Percentiles rank a stretch among this genome's conserved stretches.
Conservation (phyloP, 2,888 invertebrate genomes). For the Resseliella maxima region DNA sequence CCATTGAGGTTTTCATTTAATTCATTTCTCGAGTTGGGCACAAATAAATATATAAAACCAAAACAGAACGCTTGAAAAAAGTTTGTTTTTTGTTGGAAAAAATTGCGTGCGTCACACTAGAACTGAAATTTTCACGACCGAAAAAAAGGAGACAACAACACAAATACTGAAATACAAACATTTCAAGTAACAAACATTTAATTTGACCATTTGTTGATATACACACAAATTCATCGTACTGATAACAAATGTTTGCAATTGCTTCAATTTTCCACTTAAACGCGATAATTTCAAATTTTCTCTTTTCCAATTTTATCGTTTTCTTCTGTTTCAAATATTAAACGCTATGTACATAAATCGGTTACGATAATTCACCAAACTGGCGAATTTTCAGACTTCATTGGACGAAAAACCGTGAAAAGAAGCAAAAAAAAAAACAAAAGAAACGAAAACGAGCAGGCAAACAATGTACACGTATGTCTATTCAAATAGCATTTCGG, state of each 20-base stretch:
- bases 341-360: no score
- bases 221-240: not conserved
- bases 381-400: no score
- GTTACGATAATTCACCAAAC: no score
- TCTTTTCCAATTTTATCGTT: no score
- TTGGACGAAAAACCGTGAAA: no score
- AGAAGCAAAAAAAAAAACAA: not conserved
- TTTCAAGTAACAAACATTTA: not conserved
- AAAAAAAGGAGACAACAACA: not conserved
- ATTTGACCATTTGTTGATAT: not conserved
- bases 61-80: slow-evolving; percentile 15
- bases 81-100: not conserved
- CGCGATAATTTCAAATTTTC: not conserved
- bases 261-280: slow-evolving; percentile 1
- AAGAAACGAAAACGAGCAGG: not conserved
- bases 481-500: not conserved
- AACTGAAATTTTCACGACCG: not conserved
- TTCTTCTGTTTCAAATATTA: no score
- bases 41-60: slow-evolving; percentile 39
- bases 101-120: slow-evolving; percentile 24
- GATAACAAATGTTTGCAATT: not conserved
- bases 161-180: not conserved
- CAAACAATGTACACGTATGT: not conserved
- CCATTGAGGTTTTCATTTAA: slow-evolving; percentile 9
- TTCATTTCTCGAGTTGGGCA: slow-evolving; percentile 26